Base-by-base conservation (phyloP, 2,797 vertebrate genomes). In the Decapterus maruadsi region DNA sequence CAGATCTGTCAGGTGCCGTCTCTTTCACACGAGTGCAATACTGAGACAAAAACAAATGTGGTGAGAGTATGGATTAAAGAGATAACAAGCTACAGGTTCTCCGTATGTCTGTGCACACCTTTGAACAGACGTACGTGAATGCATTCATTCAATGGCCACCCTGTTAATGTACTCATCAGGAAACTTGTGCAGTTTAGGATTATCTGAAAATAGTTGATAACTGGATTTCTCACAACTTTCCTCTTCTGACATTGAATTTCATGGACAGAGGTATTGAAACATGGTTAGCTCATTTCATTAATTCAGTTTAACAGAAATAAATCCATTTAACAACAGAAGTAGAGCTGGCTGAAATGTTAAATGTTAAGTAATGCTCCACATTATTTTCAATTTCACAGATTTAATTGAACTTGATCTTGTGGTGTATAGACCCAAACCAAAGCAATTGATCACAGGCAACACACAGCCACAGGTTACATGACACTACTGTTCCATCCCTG, bases 401-500 rank as follows among this genome's bases (percentile, higher is more conserved):
- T 40, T 51, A 13, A 26, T 7, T 53, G 51, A 45, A 36, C 3
- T 60, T 53, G 51, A 45, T 31, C 3, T 60, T 66, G 40, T 34
- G 20, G 17, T 42, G 42, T 63, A 20, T 43, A 43, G 6, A 65
- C 31, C 20, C 50, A 19, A 22, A 61, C 9, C 4, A 1, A 5
- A 59, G 3, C 3, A 7, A 59, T 73, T n/a, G 2, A 69, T 80
- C 73, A 69, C 10, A 29, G 8, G 26, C 0, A 0, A 55, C 51
- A 46, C 40, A 36, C 56, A 56, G 76, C 55, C 65, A 68, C 34
- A 46, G 16, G 76, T 59, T 66, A 53, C 17, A 36, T 65, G 46
- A 87, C 68, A 65, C 65, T 58, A 0, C 4, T 42, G 72, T 58
- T 73, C 6, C 72, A 31, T 83, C 82, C 84, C 87, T 62, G 56